A percentile compares a stretch with the other conserved stretches of the same genome.
phyloP scores from a whole-genome alignment of 2,797 vertebrate species.

The Uromys caudimaculatus region DNA sequence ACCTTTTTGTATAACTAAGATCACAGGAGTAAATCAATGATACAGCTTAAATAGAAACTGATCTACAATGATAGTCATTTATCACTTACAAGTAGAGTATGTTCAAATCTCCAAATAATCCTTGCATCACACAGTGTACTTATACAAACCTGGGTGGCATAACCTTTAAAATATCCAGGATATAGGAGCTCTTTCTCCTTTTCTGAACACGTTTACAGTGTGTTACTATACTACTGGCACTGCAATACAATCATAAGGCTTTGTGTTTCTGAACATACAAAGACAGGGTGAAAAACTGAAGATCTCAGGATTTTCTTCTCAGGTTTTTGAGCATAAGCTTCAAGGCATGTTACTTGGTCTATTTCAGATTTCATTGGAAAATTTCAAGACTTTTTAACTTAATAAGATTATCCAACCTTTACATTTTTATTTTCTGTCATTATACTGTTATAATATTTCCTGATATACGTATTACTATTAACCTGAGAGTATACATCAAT shows the following conservation, averaged over 20 bases:
- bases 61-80: background rate
- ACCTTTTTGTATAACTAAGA: background rate
- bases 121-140: background rate
- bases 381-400: background rate
- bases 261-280: background rate
- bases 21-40: conserved; percentile 32
- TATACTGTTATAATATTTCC: background rate
- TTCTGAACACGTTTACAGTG: background rate
- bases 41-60: background rate
- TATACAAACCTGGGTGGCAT: background rate
- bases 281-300: background rate
- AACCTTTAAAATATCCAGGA: background rate
- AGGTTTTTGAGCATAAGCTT: background rate
- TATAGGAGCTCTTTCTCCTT: background rate
- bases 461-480: background rate
- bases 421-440: background rate
- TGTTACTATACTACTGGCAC: background rate
- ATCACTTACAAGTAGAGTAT: background rate
- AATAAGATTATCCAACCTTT: background rate
- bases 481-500: background rate
- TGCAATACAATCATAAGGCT: background rate
- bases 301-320: background rate
- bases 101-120: background rate
- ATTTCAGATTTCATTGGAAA: conserved; percentile 4
- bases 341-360: background rate